Evolutionary conservation across 2,888 invertebrate species (phyloP), one percentile per base, ranked within the genome.

Genomic region (Anaspis maculata): DNA sequence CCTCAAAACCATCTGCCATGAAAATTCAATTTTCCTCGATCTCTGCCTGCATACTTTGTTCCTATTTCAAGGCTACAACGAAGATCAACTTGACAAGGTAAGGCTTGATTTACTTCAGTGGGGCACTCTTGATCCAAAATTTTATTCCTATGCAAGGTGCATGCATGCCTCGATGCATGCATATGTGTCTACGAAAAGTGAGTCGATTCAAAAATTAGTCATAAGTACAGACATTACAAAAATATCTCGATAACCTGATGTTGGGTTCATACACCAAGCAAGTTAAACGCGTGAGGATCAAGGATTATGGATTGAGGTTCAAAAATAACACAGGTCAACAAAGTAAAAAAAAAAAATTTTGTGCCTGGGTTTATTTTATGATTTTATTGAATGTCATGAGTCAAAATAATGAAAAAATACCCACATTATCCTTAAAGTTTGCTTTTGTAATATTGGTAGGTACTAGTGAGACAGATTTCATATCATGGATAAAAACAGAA

Each of bases 11-110:
- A 31, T 36, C 15, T 36, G 35, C 15, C 21, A 36, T 15, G 31
- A 36, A 24, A 22, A 36, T 13, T 36, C 35, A 10, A 5, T 31
- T 11, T 36, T 36, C 30, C 24, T 36, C 7, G 16, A 36, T 15
- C n/a, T 36, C n/a, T 36, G 35, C 27, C 23, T 36, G n/a, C 35
- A 31, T n/a, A 22, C 30, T n/a, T 25, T 15, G 12, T 36, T 36
- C 15, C n/a, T 31, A 1, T 10, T 36, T 3, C 31, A 36, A 7
- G 35, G 35, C 9, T 36, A 27, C 31, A 27, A 22, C 16, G 12
- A 27, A 6, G 27, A 30, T 5, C 22, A 27, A 27, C 15, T 23
- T 10, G 29, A 36, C 13, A 36, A 31, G 27, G 35, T 36, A 31
- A 26, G 30, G n/a, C 2, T 12, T 2, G 3, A 7, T 13, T 25